Evolutionary conservation across 2,888 invertebrate species (phyloP), one percentile per base, ranked within the genome.

Genomic region (Drosophila quinaria): DNA sequence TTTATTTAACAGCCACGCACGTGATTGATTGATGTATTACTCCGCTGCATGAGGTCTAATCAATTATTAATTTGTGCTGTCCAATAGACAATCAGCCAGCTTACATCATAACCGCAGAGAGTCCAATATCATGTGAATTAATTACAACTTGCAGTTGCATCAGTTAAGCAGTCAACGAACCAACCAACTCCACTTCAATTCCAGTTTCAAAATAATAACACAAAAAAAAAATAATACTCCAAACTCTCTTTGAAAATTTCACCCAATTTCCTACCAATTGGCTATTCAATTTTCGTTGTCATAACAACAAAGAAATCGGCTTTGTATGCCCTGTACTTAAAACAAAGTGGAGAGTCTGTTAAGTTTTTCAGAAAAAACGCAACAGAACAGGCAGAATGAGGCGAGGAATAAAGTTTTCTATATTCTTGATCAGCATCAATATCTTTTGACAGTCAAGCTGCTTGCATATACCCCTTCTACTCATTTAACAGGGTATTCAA

Each of bases 251-350:
- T 80, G 62, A 44, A 78, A 79, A 78, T 78, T 78, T 78, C 75
- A 83, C 88, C 83, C 83, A 83, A 83, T 88, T 83, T 88, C 87
- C 87, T 67, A 86, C 78, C 78, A 86, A 84, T 74, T 72, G 76
- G 44, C 73, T 71, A 69, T 84, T 78, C 71, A 81, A 71, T 81
- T 77, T 83, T 65, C 47, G 66, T 62, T 70, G 78, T 82, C 75
- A 81, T 74, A 76, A 77, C 70, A 70, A 70, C 67, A 81, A 71
- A 66, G 78, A 83, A 76, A 80, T 70, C 70, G 66, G 54, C 66
- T 77, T 71, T 84, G 76, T 77, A 81, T 5, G n/a, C 37, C 6
- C 13, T 37, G 37, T 83, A 72, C 73, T 68, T 70, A 85, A 85
- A 65, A 51, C n/a, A 66, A 77, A 69, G 44, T 50, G 58, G 62